phyloP scores from a whole-genome alignment of 2,888 invertebrate genomes.

The Melinaea marsaeus region DNA sequence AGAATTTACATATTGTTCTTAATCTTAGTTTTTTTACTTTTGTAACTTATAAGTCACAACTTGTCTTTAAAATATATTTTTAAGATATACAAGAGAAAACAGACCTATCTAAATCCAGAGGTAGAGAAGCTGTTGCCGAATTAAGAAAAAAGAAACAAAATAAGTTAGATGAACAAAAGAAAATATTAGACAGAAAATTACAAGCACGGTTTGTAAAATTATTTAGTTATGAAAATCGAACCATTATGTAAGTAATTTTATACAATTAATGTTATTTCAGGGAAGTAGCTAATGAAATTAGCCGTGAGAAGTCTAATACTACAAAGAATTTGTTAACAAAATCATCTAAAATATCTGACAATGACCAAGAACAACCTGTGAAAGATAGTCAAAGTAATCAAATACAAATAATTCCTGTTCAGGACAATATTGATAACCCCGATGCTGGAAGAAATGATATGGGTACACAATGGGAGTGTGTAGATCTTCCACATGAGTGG shows the following conservation, averaged over 20 bases:
- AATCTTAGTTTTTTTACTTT: not conserved
- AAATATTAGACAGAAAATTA: slow-evolving; percentile 61
- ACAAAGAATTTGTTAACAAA: slow-evolving; percentile 44
- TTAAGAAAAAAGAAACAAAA: slow-evolving; percentile 58
- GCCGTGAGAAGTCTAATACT: slow-evolving; percentile 56
- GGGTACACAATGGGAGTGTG: slow-evolving; percentile 63
- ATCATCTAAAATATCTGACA: slow-evolving; percentile 34
- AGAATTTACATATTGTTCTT: too few species aligned
- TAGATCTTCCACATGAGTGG: slow-evolving; percentile 53
- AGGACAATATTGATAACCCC: slow-evolving; percentile 34
- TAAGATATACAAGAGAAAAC: slow-evolving; percentile 40
- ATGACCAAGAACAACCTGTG: slow-evolving; percentile 29
- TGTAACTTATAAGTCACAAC: not conserved
- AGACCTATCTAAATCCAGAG: slow-evolving; percentile 60
- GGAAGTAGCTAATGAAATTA: slow-evolving; percentile 64
- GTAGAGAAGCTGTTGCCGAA: slow-evolving; percentile 59
- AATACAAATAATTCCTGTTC: slow-evolving; percentile 27
- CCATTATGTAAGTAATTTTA: not conserved
- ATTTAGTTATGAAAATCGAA: not conserved
- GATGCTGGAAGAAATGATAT: slow-evolving; percentile 49
- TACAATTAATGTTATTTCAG: slow-evolving; percentile 40
- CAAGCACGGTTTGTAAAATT: slow-evolving; percentile 53
- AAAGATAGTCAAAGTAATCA: slow-evolving; percentile 30
- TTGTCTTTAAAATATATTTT: slow-evolving; percentile 7
- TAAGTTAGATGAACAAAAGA: slow-evolving; percentile 62